These are phyloP conservation scores for Lampris incognitus DNA, from an alignment of 2,113 vertebrate species.

Conservation along the genomic window DNA sequence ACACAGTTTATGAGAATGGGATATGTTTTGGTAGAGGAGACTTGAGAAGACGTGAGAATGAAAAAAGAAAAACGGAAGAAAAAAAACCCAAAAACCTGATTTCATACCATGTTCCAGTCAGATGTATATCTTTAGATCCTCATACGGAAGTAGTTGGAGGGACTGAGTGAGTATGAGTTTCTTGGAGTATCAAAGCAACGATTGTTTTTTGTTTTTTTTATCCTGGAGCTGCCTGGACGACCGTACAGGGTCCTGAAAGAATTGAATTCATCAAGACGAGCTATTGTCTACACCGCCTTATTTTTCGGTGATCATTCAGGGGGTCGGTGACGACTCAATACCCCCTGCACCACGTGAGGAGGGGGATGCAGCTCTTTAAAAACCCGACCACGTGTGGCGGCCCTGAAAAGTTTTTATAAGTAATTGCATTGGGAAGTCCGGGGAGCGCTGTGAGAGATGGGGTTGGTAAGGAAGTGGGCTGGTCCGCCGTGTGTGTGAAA, in stretches of 20 bases:
- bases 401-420: constrained; percentile 88
- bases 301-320: constrained; percentile 88
- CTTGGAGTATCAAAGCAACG: constrained; percentile 83
- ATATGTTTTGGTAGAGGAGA: constrained; percentile 21
- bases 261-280: constrained; percentile 89
- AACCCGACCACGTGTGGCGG: constrained; percentile 86
- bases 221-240: constrained; percentile 86
- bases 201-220: constrained; percentile 72
- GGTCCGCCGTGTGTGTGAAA: constrained; percentile 81
- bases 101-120: constrained; percentile 56
- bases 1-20: background rate
- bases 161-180: constrained; percentile 71
- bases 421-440: constrained; percentile 89
- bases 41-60: constrained; percentile 6
- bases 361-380: constrained; percentile 85
- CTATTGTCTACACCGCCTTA: constrained; percentile 86
- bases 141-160: constrained; percentile 74
- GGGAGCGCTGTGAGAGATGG: constrained; percentile 77
- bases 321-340: constrained; percentile 89
- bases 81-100: background rate
- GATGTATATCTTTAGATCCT: constrained; percentile 73
- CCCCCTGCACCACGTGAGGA: constrained; percentile 82
- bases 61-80: background rate
- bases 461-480: constrained; percentile 86
- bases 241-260: constrained; percentile 87